Base-by-base conservation (phyloP, 2,888 invertebrate genomes). In the Alloscopus bannaensis region DNA sequence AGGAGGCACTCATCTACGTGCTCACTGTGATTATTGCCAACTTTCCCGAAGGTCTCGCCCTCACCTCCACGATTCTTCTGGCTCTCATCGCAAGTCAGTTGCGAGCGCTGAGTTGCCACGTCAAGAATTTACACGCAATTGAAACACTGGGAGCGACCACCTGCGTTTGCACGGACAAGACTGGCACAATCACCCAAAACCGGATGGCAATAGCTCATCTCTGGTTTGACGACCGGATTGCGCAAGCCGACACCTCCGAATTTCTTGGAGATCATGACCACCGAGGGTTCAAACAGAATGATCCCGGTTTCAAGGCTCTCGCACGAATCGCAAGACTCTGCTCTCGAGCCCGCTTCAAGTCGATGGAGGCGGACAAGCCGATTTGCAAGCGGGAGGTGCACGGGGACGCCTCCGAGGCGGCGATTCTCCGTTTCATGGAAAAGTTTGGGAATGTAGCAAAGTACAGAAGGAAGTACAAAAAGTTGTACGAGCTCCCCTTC, bases 401-500 rank as follows among this genome's bases (percentile, higher is more conserved):
- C 29, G 82, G 82, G 13, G 80, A 82, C 36, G 83, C 83, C 0
- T 81, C 85, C 0, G 85, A 85, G 69, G 76, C 83, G 11, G 85
- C 85, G 2, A 83, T 85, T 70, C 68, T 85, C 13, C 69, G 77
- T 13, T 80, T 81, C 45, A 81, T 81, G 64, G 81, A 85, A 73
- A 52, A 62, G 3, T 31, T 81, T 20, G 84, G 84, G 20, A 77
- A 77, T 47, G 82, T 85, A 0, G 70, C 78, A 45, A 80, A 81
- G 26, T 84, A 82, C 69, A 47, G 85, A 20, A 73, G 71, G 60
- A 77, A 77, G n/a, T 81, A 80, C 57, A 78, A 78, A 11, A 84
- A 81, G 64, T 31, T 85, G n/a, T 84, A 78, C 69, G 84, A 84
- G 60, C 76, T 84, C 13, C 86, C 85, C 1, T 85, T 85, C 70